Evolutionary conservation across 2,888 invertebrate genomes (phyloP).

Genomic region (Liopterus haemorrhoidalis): DNA sequence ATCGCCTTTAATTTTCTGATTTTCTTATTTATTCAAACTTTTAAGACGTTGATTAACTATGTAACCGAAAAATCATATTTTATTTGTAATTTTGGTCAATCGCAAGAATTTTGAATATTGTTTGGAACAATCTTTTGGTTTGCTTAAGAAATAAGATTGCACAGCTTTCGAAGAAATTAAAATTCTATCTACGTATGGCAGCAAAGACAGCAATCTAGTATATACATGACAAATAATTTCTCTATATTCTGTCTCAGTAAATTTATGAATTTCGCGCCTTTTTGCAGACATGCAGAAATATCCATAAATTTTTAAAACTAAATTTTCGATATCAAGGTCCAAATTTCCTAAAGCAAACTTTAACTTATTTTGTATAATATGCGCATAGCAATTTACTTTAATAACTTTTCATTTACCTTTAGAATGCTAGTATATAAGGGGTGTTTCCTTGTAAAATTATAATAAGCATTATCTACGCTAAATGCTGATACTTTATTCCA

Average conservation of each 20-base stretch:
- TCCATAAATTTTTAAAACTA: constrained; percentile 1
- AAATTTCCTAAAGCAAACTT: neutral
- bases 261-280: constrained; percentile 1
- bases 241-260: neutral
- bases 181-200: neutral
- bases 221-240: neutral
- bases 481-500: constrained; percentile 1
- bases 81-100: too few species aligned
- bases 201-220: neutral
- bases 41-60: too few species aligned
- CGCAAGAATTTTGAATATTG: too few species aligned
- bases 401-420: neutral
- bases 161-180: neutral
- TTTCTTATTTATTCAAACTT: too few species aligned
- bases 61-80: too few species aligned
- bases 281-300: constrained; percentile 2
- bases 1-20: too few species aligned
- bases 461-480: neutral
- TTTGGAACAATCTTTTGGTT: too few species aligned
- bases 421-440: neutral
- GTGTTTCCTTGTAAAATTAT: neutral
- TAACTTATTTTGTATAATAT: constrained; percentile 1
- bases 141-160: neutral
- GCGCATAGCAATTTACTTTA: constrained; percentile 1
- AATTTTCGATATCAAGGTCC: neutral